Base-by-base conservation (phyloP, 1,140 invertebrate genomes). In the Zaprionus lachaisei region DNA sequence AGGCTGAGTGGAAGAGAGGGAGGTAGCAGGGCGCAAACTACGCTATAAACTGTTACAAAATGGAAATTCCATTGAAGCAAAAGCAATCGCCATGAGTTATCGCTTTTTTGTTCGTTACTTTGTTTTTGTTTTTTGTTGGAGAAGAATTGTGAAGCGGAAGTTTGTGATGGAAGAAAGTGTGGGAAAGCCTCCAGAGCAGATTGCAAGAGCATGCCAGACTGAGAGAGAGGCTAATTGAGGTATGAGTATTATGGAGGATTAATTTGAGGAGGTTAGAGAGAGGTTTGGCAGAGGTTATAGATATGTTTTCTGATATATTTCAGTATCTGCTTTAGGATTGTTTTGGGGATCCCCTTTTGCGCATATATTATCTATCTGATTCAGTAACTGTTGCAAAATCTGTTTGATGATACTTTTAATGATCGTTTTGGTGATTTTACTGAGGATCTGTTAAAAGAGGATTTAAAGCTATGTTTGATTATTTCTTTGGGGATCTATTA, bases 21-120 rank as follows among this genome's bases (percentile, higher is more conserved):
- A n/a, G 7, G 6, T 2, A 6, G 38, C 9, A 24, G 5, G 14
- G 54, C 58, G 63, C 24, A 76, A 70, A 79, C 67, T 79, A 56
- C 65, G 71, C 65, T 82, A 65, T 79, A 86, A 80, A 87, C 83
- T 83, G 77, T 86, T 87, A 80, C 83, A 80, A 86, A 87, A 86
- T 87, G 77, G 73, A 86, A 86, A 87, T 87, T 87, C 77, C 83
- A 70, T 78, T 61, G 67, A 80, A 70, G 80, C 83, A 83, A 83
- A 87, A 87, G 80, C 80, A 86, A 87, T 86, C 77, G 79, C 69
- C 60, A 75, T 56, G 58, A 76, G 81, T 76, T 76, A 76, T 72
- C 60, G 73, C 41, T 47, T 47, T 47, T 17, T 47, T 47, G 41
- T 47, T 47, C 41, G 41, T 47, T 47, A 7, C 41, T 47, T 47